A percentile compares a stretch with the other conserved stretches of the same genome.
These are phyloP conservation scores for Hesperophylax magnus DNA, from an alignment of 1,140 invertebrate genomes.

Conservation along the genomic window DNA sequence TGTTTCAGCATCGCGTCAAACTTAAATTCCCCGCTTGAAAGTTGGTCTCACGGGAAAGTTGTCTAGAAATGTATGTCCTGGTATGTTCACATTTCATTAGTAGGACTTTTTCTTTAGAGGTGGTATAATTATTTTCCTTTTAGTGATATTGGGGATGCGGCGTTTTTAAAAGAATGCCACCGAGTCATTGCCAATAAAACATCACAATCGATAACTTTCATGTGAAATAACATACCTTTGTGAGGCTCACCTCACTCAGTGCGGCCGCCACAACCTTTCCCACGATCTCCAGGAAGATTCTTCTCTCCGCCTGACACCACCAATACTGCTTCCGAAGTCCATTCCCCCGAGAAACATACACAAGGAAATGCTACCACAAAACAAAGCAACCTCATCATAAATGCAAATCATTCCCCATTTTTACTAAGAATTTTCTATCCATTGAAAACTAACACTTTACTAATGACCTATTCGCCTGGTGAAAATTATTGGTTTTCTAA, in stretches of 20 bases:
- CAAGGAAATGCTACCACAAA: not conserved
- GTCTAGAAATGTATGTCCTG: not conserved
- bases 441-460: no score
- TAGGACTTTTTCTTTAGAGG: not conserved
- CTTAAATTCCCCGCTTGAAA: no score
- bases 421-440: no score
- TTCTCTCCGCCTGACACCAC: conserved; percentile 20
- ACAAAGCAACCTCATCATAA: not conserved
- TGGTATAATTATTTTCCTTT: conserved; percentile 35
- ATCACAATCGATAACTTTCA: conserved; percentile 36
- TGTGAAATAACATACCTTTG: conserved; percentile 34
- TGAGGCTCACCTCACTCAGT: conserved; percentile 3
- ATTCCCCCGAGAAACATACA: not conserved
- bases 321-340: conserved; percentile 16
- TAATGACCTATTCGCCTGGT: no score
- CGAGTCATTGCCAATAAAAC: conserved; percentile 43
- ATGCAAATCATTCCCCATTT: not conserved
- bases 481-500: no score
- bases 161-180: conserved; percentile 28
- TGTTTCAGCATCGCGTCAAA: no score
- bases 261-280: conserved; percentile 15
- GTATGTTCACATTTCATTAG: not conserved
- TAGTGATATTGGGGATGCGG: conserved; percentile 7
- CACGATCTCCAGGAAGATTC: conserved; percentile 6
- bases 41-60: conserved; percentile 5